phyloP scores from a whole-genome alignment of 2,113 vertebrate species.

The Eidolon helvum region DNA sequence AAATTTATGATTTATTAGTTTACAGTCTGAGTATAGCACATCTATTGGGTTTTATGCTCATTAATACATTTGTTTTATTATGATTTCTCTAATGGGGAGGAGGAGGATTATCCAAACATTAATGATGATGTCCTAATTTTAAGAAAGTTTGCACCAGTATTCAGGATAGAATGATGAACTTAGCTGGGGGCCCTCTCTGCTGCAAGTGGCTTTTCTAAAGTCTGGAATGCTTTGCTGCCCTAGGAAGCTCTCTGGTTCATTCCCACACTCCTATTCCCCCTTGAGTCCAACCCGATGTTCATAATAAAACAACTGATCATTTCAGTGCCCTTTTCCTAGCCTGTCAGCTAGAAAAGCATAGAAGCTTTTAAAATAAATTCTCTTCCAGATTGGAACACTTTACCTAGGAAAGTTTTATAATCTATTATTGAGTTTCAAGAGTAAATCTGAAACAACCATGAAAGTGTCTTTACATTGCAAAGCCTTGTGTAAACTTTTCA shows the following conservation, averaged over 20 bases:
- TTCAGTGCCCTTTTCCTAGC: neutral
- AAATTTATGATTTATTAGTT: neutral
- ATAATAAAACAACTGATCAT: neutral
- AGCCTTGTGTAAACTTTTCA: slow-evolving; percentile 56
- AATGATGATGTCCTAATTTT: neutral
- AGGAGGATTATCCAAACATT: neutral
- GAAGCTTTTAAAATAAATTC: slow-evolving; percentile 53
- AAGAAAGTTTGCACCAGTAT: neutral
- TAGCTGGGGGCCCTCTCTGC: neutral
- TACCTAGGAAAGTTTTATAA: slow-evolving; percentile 54
- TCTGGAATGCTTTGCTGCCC: neutral
- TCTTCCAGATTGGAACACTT: slow-evolving; percentile 7
- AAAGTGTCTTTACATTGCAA: slow-evolving; percentile 43
- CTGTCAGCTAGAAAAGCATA: slow-evolving; percentile 1
- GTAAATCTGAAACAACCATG: slow-evolving; percentile 55
- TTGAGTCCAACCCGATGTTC: neutral
- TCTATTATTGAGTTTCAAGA: slow-evolving; percentile 36
- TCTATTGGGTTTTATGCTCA: neutral
- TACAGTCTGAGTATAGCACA: neutral
- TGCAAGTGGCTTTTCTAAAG: neutral
- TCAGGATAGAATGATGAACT: neutral
- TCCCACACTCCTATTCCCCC: too few relatives aligned
- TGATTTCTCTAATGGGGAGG: neutral
- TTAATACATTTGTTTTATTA: neutral
- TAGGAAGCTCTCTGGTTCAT: neutral